phyloP scores from a whole-genome alignment of 2,113 vertebrate species.

The Acinonyx jubatus region DNA sequence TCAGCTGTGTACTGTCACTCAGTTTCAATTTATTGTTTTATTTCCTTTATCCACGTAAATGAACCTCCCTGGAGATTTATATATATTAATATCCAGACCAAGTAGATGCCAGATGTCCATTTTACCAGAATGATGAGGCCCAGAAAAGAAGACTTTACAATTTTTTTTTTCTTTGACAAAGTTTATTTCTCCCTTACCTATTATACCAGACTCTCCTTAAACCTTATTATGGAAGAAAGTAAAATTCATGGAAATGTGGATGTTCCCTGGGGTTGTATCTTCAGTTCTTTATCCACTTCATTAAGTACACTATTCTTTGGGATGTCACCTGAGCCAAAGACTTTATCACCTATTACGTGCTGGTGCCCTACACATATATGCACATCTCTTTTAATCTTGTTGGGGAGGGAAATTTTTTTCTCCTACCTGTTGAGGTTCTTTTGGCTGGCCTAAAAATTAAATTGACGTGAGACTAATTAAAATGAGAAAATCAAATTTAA shows the following conservation, averaged over 20 bases:
- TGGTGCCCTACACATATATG: neutral
- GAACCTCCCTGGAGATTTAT: neutral
- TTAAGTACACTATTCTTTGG: neutral
- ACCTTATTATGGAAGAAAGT: neutral
- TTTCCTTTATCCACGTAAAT: neutral
- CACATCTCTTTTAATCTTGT: neutral
- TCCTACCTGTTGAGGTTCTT: neutral
- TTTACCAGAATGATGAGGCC: neutral
- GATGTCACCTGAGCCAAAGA: neutral
- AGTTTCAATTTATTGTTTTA: conserved; percentile 27
- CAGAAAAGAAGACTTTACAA: neutral
- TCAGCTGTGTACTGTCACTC: neutral
- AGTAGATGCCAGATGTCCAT: neutral
- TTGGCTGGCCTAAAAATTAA: neutral
- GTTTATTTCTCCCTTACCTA: neutral
- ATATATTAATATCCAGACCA: neutral
- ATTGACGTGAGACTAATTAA: neutral
- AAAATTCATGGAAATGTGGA: neutral
- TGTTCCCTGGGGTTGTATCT: neutral
- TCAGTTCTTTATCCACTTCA: neutral
- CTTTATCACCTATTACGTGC: fast-evolving
- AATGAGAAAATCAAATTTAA: neutral
- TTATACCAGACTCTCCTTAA: neutral
- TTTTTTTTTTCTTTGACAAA: neutral
- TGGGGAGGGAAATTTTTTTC: too few species aligned